Conservation (phyloP, 2,797 vertebrate species). For the Spea hammondii region DNA sequence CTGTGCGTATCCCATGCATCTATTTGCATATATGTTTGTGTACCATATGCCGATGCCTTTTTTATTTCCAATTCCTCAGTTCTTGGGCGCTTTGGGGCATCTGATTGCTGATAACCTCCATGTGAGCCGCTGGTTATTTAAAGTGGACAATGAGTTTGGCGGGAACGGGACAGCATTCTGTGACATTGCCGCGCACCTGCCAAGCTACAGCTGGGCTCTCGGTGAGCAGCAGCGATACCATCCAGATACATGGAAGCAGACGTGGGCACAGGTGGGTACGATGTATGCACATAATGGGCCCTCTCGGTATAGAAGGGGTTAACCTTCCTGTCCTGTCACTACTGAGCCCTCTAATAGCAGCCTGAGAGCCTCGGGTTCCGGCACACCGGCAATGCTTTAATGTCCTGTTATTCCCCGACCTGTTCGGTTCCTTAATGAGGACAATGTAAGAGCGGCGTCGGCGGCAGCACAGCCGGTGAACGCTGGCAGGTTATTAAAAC, state of each 20-base stretch:
- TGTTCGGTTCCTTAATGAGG: conserved; percentile 75
- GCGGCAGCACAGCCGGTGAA: conserved; percentile 67
- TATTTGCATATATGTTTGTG: not conserved
- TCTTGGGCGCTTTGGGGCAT: conserved; percentile 71
- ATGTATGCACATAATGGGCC: not conserved
- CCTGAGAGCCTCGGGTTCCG: conserved; percentile 70
- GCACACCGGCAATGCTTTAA: conserved; percentile 70
- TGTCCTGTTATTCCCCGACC: conserved; percentile 68
- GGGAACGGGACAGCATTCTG: conserved; percentile 80
- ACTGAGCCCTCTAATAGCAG: conserved; percentile 55
- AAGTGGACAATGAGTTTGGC: conserved; percentile 71
- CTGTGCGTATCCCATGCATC: not conserved
- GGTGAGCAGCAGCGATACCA: conserved; percentile 61
- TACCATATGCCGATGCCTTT: not conserved
- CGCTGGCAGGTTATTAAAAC: conserved; percentile 80
- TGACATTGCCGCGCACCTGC: conserved; percentile 68
- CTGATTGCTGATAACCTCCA: conserved; percentile 71
- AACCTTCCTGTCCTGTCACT: conserved; percentile 64
- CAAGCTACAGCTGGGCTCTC: conserved; percentile 69
- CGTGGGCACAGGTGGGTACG: conserved; percentile 74
- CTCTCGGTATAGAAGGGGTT: conserved; percentile 57
- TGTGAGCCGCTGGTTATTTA: conserved; percentile 84
- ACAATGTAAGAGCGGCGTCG: conserved; percentile 66
- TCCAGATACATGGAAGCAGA: conserved; percentile 65
- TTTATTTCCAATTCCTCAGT: conserved; percentile 61